Evolutionary conservation across 2,797 vertebrate genomes (phyloP).

Genomic region (Potorous gilbertii): DNA sequence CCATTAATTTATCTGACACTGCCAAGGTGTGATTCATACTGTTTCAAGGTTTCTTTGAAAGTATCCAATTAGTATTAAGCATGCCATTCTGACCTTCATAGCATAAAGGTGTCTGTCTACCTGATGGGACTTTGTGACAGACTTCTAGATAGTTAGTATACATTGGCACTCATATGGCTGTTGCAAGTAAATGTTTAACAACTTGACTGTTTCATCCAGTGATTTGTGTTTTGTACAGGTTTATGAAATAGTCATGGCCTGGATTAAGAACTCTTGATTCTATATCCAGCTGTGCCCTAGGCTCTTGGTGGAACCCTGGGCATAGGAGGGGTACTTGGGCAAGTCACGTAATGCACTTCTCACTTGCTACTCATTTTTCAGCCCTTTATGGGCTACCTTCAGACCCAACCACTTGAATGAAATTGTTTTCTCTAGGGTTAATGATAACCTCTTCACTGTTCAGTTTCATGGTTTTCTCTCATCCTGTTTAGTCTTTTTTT

Average conservation of each 20-base stretch:
- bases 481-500: background rate
- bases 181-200: constrained; percentile 30
- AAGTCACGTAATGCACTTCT: background rate
- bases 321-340: background rate
- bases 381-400: background rate
- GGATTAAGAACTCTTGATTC: background rate
- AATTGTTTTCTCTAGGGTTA: background rate
- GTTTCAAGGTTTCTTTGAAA: constrained; percentile 52
- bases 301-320: background rate
- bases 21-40: constrained; percentile 61
- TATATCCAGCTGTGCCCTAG: background rate
- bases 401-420: background rate
- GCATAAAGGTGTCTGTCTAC: constrained; percentile 5
- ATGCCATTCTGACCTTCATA: background rate
- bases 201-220: constrained; percentile 35
- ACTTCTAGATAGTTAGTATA: background rate
- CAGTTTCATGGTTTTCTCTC: background rate
- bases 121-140: constrained; percentile 60
- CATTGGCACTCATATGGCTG: background rate
- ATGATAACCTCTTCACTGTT: background rate
- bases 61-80: constrained; percentile 54
- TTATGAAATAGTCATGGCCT: background rate
- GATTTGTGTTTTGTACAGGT: background rate
- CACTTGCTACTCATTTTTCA: background rate
- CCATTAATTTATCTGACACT: constrained; percentile 52